Evolutionary conservation across 2,888 invertebrate species (phyloP).

Genomic region (Silvanus unidentatus): DNA sequence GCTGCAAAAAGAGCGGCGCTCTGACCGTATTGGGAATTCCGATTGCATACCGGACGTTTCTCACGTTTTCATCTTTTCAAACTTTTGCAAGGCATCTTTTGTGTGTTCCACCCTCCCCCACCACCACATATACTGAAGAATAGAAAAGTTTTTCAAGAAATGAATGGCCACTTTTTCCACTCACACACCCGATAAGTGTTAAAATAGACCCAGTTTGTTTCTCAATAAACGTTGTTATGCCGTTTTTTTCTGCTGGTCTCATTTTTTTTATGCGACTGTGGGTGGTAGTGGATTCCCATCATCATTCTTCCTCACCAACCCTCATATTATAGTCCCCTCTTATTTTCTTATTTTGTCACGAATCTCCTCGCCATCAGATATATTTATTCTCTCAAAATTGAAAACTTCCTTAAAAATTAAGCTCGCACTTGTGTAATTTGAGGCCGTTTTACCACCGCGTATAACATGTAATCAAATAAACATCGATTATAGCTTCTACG

Average conservation of each 20-base stretch:
- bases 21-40: slow-evolving; percentile 29
- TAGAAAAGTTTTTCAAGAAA: slow-evolving; percentile 26
- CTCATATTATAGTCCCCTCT: slow-evolving; percentile 24
- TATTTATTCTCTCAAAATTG: too few species aligned
- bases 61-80: slow-evolving; percentile 37
- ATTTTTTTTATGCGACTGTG: slow-evolving; percentile 37
- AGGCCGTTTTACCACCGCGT: too few species aligned
- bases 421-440: too few species aligned
- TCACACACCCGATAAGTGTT: neutral
- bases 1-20: neutral
- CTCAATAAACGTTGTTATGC: too few species aligned
- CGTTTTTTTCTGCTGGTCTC: too few species aligned
- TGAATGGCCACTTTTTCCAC: slow-evolving; percentile 13
- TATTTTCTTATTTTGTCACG: too few species aligned
- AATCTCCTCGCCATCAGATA: too few species aligned
- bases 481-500: slow-evolving; percentile 28
- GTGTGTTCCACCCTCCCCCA: slow-evolving; percentile 12
- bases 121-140: slow-evolving; percentile 13
- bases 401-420: too few species aligned
- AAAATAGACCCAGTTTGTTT: too few species aligned
- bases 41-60: slow-evolving; percentile 31
- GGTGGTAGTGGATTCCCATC: slow-evolving; percentile 38
- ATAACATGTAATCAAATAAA: slow-evolving; percentile 26
- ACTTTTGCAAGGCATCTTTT: slow-evolving; percentile 28
- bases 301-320: slow-evolving; percentile 22